Percentiles rank a stretch among this genome's conserved stretches.
These are phyloP conservation scores for Toxotes jaculatrix DNA, from an alignment of 2,113 vertebrate species.

Conservation along the genomic window DNA sequence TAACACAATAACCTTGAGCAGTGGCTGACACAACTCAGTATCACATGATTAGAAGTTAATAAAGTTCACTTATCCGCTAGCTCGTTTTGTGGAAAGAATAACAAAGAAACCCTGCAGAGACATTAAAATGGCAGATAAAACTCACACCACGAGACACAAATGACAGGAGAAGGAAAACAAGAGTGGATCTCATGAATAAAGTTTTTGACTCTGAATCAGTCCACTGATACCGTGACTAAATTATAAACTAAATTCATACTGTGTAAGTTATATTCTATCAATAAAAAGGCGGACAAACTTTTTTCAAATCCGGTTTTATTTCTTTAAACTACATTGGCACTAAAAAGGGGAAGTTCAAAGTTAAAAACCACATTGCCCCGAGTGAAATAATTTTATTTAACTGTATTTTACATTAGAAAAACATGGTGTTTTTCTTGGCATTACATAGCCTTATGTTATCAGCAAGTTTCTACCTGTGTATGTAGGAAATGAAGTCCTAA, in stretches of 20 bases:
- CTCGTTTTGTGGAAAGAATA: neutral
- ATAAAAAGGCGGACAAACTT: neutral
- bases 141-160: neutral
- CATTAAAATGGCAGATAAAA: neutral
- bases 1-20: constrained; percentile 39
- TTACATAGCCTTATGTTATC: neutral
- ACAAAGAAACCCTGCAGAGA: neutral
- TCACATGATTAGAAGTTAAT: constrained; percentile 19
- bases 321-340: neutral
- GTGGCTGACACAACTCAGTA: constrained; percentile 24
- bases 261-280: neutral
- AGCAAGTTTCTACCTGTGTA: neutral
- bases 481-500: neutral
- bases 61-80: constrained; percentile 10
- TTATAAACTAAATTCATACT: neutral
- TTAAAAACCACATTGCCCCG: neutral
- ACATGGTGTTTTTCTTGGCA: neutral
- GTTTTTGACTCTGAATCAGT: neutral
- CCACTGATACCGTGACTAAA: neutral
- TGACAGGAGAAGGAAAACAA: neutral
- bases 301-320: neutral
- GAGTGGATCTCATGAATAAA: neutral
- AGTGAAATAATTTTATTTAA: no score
- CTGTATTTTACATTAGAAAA: neutral
- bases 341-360: neutral